Base-by-base conservation (phyloP, 2,888 invertebrate species). In the Panzeria rudis region DNA sequence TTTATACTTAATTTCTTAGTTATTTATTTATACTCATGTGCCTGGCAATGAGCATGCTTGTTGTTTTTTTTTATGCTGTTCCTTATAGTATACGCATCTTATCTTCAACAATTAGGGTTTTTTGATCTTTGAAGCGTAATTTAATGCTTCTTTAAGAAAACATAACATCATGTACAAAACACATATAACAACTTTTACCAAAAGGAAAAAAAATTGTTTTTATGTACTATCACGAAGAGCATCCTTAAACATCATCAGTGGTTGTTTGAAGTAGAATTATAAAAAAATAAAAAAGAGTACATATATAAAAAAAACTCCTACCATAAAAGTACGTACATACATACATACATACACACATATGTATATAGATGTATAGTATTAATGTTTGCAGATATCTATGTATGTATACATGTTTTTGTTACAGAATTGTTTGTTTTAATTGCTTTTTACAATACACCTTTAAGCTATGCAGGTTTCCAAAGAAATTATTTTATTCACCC, bases 71-170 rank as follows among this genome's bases (percentile, higher is more conserved):
- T 32, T 68, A 13, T 20, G 5, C 15, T 54, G 9, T 52, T 15
- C 50, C 41, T 56, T 52, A 11, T 54, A 4, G 25, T 66, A 15
- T 72, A 78, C 77, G 56, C 75, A 78, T 85, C 73, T 85, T 82
- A 82, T 85, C 85, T 78, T 35, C 9, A 56, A 62, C 72, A 73
- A 73, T 73, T 81, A 72, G 62, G 68, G 72, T 20, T 76, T 76
- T 81, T 78, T 81, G 84, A 85, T 85, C 84, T 85, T 56, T 82
- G 47, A 69, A 82, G 69, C 85, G 71, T 64, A 71, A 78, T 71
- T 64, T 78, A 73, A 78, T 71, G 64, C 72, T 78, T 82, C 68
- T 69, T 82, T 52, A 85, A 71, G 81, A 52, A 77, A 76, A 25
- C 35, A 38, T n/a, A 59, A 79, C 41, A 68, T 47, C 56, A 13